Conservation (phyloP, 2,888 invertebrate genomes). For the Rotaria magnacalcarata region DNA sequence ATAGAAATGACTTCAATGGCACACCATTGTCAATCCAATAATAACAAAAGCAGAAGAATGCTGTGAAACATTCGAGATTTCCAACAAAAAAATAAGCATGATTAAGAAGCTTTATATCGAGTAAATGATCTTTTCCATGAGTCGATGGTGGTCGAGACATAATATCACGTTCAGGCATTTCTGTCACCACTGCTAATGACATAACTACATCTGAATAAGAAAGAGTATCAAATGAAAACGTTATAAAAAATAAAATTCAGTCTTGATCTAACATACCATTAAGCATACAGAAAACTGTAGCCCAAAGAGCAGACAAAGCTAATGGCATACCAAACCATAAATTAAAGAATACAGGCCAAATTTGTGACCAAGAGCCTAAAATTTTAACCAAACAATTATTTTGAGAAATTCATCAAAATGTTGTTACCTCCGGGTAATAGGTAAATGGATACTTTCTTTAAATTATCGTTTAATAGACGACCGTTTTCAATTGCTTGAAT, state of each 20-base stretch:
- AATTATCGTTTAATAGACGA: slow-evolving; percentile 38
- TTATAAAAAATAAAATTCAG: too few species aligned
- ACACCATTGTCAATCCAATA: neutral
- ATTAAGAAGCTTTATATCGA: slow-evolving; percentile 38
- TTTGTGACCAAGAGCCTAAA: slow-evolving; percentile 17
- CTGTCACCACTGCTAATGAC: slow-evolving; percentile 40
- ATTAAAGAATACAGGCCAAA: slow-evolving; percentile 39
- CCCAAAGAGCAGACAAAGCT: slow-evolving; percentile 39
- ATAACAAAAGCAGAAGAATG: neutral
- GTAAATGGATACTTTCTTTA: slow-evolving; percentile 40
- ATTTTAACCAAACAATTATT: neutral
- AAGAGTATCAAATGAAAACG: neutral
- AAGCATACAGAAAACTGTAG: slow-evolving; percentile 27
- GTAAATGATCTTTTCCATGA: slow-evolving; percentile 37
- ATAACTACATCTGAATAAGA: slow-evolving; percentile 36
- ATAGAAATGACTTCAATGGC: neutral
- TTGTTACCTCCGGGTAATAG: slow-evolving; percentile 39
- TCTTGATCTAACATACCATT: neutral
- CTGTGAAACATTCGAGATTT: slow-evolving; percentile 18
- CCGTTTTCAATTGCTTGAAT: slow-evolving; percentile 47
- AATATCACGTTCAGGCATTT: slow-evolving; percentile 40
- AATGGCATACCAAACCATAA: slow-evolving; percentile 40
- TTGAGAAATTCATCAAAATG: neutral
- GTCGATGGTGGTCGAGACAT: slow-evolving; percentile 33
- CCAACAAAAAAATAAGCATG: slow-evolving; percentile 41